Evolutionary conservation across 2,113 vertebrate genomes (phyloP).

Genomic region (Pygoscelis adeliae): DNA sequence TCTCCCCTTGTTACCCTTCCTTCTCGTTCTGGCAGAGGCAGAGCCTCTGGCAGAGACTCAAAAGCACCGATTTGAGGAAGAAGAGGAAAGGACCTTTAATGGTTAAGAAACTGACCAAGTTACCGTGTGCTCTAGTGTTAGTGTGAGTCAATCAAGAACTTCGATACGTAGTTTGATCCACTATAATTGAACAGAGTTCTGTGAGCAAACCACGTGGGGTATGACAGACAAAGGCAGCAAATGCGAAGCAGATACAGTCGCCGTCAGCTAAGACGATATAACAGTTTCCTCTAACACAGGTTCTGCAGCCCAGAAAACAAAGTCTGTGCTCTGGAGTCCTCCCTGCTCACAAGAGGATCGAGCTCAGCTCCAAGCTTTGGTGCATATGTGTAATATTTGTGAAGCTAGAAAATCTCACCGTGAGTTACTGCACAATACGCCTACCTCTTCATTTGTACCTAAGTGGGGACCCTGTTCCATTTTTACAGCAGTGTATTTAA

Average conservation of each 20-base stretch:
- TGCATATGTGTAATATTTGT: background rate
- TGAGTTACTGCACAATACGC: background rate
- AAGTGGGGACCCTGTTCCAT: background rate
- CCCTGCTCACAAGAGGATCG: background rate
- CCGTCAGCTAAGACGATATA: background rate
- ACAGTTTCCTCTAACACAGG: background rate
- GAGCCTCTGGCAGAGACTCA: background rate
- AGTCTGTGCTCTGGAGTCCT: background rate
- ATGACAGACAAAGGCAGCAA: background rate
- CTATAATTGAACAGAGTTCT: background rate
- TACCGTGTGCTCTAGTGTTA: background rate
- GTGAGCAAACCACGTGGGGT: background rate
- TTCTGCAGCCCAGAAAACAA: background rate
- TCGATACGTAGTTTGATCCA: background rate
- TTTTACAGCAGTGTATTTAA: conserved; percentile 14
- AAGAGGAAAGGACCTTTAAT: background rate
- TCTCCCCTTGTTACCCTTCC: background rate
- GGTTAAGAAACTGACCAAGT: background rate
- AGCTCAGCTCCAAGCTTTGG: background rate
- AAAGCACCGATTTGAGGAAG: background rate
- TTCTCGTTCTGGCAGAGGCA: background rate
- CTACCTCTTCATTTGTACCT: background rate
- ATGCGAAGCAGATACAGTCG: background rate
- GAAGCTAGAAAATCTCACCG: background rate
- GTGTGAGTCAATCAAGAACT: background rate